Percentiles rank a stretch among this genome's conserved stretches.
Conservation (phyloP, 2,113 vertebrate genomes). For the Chaetodon auriga region DNA sequence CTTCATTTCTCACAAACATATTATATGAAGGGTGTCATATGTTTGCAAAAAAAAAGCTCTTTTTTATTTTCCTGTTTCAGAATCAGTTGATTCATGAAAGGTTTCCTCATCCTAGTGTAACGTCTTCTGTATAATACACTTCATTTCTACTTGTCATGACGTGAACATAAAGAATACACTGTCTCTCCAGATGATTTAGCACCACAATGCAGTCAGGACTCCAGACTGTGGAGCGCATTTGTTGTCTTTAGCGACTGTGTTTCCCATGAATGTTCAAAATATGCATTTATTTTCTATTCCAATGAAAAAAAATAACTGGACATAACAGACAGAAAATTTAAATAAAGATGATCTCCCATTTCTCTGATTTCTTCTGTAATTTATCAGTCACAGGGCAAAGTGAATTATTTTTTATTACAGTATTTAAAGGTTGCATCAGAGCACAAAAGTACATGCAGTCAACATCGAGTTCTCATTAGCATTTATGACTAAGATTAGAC, state of each 20-base stretch:
- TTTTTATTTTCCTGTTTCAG: background rate
- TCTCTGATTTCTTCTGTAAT: background rate
- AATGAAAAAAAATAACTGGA: background rate
- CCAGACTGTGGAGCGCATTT: background rate
- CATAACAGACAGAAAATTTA: too few species aligned
- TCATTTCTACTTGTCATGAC: background rate
- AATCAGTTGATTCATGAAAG: background rate
- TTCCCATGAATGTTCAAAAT: conserved; percentile 6
- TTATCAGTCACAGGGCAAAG: background rate
- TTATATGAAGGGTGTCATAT: background rate
- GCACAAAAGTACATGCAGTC: conserved; percentile 13
- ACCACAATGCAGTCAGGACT: background rate
- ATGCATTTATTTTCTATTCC: conserved; percentile 7
- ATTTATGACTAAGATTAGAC: conserved; percentile 56
- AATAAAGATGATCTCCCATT: too few species aligned
- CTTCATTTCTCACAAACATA: background rate
- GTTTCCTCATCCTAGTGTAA: too few species aligned
- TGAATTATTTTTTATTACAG: background rate
- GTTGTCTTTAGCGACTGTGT: background rate
- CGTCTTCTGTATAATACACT: too few species aligned
- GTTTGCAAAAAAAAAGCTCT: too few species aligned
- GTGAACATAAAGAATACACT: background rate
- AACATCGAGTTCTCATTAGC: conserved; percentile 41
- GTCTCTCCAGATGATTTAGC: background rate
- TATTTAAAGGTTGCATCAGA: conserved; percentile 6